Base-by-base conservation (phyloP, 1,140 invertebrate genomes). In the Zaprionus davidi region DNA sequence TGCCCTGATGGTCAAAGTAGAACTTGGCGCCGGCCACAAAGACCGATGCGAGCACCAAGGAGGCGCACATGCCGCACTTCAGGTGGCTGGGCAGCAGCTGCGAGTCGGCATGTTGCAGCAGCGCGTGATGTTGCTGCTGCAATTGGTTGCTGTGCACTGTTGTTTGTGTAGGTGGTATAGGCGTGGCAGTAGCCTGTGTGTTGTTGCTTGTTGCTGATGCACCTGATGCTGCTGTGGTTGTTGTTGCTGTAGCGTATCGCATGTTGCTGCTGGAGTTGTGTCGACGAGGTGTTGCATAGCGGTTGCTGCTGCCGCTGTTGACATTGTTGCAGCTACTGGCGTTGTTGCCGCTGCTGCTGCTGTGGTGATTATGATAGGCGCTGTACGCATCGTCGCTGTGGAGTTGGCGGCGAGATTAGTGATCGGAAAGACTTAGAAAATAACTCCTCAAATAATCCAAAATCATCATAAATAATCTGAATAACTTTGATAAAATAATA, bases 11-110 rank as follows among this genome's bases (percentile, higher is more conserved):
- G 81, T 95, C 95, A 68, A 96, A 95, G 78, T 96, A 96, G 91
- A 95, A 95, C 90, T 95, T 96, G 0, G 94, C 95, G 22, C 94
- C 95, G 2, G 94, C 95, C 26, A 96, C 93, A 78, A 96, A 95
- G 15, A 95, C 93, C 11, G 95, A 95, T 5, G 94, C 94, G 20
- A 96, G 81, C 13, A 95, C 94, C 75, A 96, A 94, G 1, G 95
- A 95, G 41, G 95, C 95, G 83, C 95, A 95, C 93, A 96, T 94
- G 22, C 95, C 95, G 82, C 95, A 96, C 80, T 95, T 95, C 13
- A 95, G 81, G 66, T 95, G 94, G 17, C 94, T 93, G 3, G 94
- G 94, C 92, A 95, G 34, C 56, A 92, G 64, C 66, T 93, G 92
- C 5, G 90, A 81, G 34, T 92, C 92, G 11, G 81, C 77, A 34